Conservation (phyloP, 1,140 invertebrate species). For the Vanessa tameamea region DNA sequence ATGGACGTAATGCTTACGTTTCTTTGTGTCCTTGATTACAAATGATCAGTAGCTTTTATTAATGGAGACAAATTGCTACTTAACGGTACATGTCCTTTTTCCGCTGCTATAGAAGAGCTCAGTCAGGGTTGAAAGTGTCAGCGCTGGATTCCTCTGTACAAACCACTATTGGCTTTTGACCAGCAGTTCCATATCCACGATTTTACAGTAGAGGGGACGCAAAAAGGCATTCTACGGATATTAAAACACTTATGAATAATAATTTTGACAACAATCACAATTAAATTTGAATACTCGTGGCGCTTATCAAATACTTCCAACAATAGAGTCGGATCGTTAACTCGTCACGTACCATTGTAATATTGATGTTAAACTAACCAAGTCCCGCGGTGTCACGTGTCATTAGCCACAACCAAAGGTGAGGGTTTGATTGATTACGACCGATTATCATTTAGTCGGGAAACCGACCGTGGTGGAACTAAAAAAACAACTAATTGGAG, state of each 20-base stretch:
- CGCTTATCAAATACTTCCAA: constrained; percentile 15
- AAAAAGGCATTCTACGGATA: no score
- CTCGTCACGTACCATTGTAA: constrained; percentile 49
- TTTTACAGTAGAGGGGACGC: no score
- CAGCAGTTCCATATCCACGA: no score
- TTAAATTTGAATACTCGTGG: not conserved
- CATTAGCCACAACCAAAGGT: constrained; percentile 56
- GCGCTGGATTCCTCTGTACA: no score
- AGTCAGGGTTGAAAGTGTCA: no score
- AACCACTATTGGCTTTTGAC: no score
- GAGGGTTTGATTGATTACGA: constrained; percentile 60
- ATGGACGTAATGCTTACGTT: no score
- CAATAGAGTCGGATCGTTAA: constrained; percentile 40
- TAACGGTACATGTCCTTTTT: no score
- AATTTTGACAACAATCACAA: not conserved
- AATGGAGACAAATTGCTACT: no score
- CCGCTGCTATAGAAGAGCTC: no score
- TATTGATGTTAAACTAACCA: constrained; percentile 59
- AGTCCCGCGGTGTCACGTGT: constrained; percentile 51
- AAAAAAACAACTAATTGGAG: constrained; percentile 36
- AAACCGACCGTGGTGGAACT: constrained; percentile 37
- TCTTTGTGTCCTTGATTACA: no score
- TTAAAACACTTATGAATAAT: not conserved
- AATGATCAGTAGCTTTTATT: no score
- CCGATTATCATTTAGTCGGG: constrained; percentile 50